These are phyloP conservation scores for Flexamia atlantica DNA, from an alignment of 2,888 invertebrate species.

Conservation along the genomic window DNA sequence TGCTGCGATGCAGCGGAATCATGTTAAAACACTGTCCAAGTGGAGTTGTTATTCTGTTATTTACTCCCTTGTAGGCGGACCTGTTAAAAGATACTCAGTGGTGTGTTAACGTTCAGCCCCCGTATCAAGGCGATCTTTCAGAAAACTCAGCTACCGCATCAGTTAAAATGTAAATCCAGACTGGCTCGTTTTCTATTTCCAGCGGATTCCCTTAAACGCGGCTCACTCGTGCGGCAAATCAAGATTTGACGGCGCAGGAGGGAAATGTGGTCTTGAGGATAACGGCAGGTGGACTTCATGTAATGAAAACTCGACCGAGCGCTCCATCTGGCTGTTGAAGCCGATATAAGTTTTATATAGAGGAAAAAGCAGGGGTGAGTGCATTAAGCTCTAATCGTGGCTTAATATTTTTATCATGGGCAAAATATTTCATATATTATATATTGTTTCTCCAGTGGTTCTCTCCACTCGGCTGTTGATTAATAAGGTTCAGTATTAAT, in stretches of 20 bases:
- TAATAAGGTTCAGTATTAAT: no score
- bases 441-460: no score
- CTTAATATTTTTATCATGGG: no score
- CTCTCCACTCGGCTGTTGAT: no score
- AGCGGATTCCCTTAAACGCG: constrained; percentile 12
- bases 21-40: background rate
- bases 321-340: no score
- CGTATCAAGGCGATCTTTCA: constrained; percentile 10
- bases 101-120: background rate
- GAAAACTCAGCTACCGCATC: constrained; percentile 27
- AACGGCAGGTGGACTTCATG: no score
- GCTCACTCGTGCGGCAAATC: constrained; percentile 35
- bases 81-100: background rate
- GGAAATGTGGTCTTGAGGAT: background rate
- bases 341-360: no score
- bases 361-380: no score
- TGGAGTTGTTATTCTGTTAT: constrained; percentile 4
- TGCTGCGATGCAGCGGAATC: background rate
- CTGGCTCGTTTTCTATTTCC: background rate
- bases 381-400: no score
- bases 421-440: no score
- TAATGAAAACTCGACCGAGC: no score
- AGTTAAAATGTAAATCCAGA: constrained; percentile 19
- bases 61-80: constrained; percentile 12
- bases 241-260: constrained; percentile 18